These are phyloP conservation scores for Megalopta genalis DNA, from an alignment of 1,140 invertebrate species.

Conservation along the genomic window DNA sequence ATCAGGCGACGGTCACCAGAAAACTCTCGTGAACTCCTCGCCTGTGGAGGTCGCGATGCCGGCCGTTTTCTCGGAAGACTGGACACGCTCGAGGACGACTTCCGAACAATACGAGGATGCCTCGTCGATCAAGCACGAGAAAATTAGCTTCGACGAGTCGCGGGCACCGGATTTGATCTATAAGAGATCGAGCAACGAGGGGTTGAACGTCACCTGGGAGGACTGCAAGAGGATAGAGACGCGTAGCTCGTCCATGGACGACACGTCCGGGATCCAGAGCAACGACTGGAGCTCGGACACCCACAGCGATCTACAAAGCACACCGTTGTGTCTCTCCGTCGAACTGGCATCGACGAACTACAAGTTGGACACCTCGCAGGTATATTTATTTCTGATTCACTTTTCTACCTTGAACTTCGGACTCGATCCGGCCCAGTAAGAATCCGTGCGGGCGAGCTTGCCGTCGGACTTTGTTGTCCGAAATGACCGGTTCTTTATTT, in stretches of 20 bases:
- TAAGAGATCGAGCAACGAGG: slow-evolving; percentile 55
- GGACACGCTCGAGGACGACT: background rate
- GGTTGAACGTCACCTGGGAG: slow-evolving; percentile 47
- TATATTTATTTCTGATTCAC: background rate
- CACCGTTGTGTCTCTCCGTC: slow-evolving; percentile 56
- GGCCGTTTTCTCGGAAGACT: background rate
- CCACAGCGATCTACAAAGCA: slow-evolving; percentile 48
- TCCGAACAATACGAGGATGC: background rate
- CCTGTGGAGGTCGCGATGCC: background rate
- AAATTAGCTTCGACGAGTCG: background rate
- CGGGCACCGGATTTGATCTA: slow-evolving; percentile 3
- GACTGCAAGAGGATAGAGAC: slow-evolving; percentile 29
- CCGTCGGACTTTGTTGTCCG: too few species aligned
- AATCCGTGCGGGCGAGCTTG: too few species aligned
- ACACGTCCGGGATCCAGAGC: slow-evolving; percentile 58
- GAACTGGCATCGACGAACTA: slow-evolving; percentile 56
- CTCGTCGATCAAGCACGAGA: background rate
- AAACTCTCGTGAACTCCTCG: slow-evolving; percentile 42
- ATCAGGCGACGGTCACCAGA: slow-evolving; percentile 58
- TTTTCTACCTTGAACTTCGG: background rate
- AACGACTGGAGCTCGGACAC: slow-evolving; percentile 59
- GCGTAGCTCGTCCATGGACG: slow-evolving; percentile 52
- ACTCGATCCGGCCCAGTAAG: too few species aligned
- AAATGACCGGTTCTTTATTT: too few species aligned
- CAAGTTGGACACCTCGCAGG: slow-evolving; percentile 8